Evolutionary conservation across 2,113 vertebrate species (phyloP).

Genomic region (Pseudolaguvia tuberculata): DNA sequence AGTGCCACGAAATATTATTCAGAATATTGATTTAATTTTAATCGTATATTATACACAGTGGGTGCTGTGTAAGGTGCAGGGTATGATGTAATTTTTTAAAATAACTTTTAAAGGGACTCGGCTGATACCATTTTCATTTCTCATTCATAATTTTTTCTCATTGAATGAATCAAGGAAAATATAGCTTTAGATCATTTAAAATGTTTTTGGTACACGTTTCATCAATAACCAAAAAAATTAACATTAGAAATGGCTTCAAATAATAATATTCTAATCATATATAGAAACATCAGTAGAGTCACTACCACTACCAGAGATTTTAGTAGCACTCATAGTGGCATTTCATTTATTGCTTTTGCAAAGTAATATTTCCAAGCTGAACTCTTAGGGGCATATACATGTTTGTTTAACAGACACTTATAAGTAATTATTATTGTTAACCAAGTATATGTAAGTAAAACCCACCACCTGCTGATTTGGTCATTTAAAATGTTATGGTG

Average conservation of each 20-base stretch:
- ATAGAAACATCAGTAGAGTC: background rate
- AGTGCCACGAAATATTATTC: constrained; percentile 14
- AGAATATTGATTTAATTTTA: constrained; percentile 24
- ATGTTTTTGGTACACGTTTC: background rate
- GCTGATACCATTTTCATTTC: background rate
- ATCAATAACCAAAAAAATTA: background rate
- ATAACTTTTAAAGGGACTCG: background rate
- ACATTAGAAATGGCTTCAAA: background rate
- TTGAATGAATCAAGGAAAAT: background rate
- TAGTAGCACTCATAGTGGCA: background rate
- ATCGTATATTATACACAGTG: background rate
- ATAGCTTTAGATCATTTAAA: background rate
- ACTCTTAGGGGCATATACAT: constrained; percentile 7
- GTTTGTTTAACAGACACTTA: constrained; percentile 39
- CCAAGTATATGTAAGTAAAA: constrained; percentile 21
- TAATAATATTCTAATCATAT: background rate
- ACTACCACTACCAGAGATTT: constrained; percentile 12
- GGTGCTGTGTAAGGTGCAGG: background rate
- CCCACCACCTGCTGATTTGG: constrained; percentile 48
- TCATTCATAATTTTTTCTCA: background rate
- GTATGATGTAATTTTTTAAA: background rate
- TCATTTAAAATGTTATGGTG: constrained; percentile 24
- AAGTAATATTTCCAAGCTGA: constrained; percentile 2
- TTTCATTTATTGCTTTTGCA: constrained; percentile 7
- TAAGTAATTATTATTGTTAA: constrained; percentile 49